Percentiles rank a stretch among this genome's conserved stretches.
These are phyloP conservation scores for Chaenogobius annularis DNA, from an alignment of 2,113 vertebrate species.

Conservation along the genomic window DNA sequence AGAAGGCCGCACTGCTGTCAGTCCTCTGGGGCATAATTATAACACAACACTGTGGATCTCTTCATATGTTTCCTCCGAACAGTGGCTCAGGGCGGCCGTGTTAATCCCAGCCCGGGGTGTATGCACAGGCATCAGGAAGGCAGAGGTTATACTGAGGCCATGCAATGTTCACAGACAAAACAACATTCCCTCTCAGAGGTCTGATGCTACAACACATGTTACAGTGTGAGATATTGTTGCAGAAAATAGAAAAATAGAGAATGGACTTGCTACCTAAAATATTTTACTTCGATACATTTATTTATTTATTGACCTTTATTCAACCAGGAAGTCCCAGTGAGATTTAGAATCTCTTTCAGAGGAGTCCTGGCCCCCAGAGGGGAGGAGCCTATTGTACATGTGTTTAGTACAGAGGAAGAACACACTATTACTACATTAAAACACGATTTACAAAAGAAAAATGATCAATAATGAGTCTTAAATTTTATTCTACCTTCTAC, in stretches of 20 bases:
- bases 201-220: background rate
- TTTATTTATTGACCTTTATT: no score
- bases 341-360: no score
- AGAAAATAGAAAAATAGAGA: background rate
- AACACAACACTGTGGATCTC: background rate
- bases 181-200: background rate
- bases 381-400: no score
- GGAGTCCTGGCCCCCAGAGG: no score
- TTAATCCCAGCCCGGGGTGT: constrained; percentile 59
- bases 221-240: background rate
- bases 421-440: no score
- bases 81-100: constrained; percentile 33
- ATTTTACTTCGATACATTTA: no score
- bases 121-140: constrained; percentile 20
- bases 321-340: no score
- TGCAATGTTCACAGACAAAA: background rate
- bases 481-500: no score
- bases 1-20: constrained; percentile 1
- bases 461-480: no score
- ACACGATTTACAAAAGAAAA: no score
- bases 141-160: constrained; percentile 47
- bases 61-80: constrained; percentile 36
- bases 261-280: no score
- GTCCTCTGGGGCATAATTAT: constrained; percentile 6
- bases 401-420: no score